Conservation (phyloP, 2,888 invertebrate genomes). For the Cryptocheilus praepositus region DNA sequence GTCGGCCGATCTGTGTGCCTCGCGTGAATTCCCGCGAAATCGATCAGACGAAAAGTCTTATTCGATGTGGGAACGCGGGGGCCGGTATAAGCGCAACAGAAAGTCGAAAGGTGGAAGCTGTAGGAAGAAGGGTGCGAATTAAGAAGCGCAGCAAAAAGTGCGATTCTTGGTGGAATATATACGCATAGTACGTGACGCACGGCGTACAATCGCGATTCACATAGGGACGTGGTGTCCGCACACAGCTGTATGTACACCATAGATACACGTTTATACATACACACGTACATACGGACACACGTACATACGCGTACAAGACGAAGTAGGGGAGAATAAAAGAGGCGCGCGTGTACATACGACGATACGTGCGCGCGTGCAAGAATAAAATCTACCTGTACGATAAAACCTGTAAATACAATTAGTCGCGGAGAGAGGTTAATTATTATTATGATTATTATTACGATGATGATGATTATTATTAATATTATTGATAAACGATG, state of each 20-base stretch:
- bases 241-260: too few relatives aligned
- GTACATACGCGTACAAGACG: constrained; percentile 18
- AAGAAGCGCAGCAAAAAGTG: background rate
- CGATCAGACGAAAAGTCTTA: constrained; percentile 21
- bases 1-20: constrained; percentile 38
- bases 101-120: background rate
- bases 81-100: constrained; percentile 18
- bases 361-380: constrained; percentile 1
- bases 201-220: constrained; percentile 2
- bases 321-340: constrained; percentile 9
- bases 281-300: constrained; percentile 31
- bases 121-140: background rate
- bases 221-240: background rate
- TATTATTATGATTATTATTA: constrained; percentile 21
- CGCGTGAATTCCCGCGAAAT: constrained; percentile 36
- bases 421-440: constrained; percentile 59
- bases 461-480: constrained; percentile 36
- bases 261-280: constrained; percentile 3
- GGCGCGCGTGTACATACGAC: background rate
- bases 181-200: constrained; percentile 2
- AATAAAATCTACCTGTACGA: constrained; percentile 51
- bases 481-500: constrained; percentile 36
- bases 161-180: background rate
- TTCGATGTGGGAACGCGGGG: background rate
- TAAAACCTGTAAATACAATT: constrained; percentile 69